Evolutionary conservation across 2,797 vertebrate genomes (phyloP), one percentile per base, ranked within the genome.

Genomic region (Pteronotus mesoamericanus): DNA sequence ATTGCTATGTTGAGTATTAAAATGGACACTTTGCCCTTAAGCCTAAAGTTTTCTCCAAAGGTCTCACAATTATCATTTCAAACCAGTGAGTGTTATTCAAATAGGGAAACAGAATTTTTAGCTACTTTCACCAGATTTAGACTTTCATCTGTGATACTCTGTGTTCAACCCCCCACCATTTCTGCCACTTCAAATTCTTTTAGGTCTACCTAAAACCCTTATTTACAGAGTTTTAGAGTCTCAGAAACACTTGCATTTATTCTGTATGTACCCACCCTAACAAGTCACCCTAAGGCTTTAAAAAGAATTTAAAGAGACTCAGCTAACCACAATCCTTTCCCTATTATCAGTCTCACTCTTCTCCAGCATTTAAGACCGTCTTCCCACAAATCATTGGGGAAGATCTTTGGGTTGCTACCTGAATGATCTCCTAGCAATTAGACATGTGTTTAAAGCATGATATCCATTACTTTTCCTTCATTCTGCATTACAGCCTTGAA

Each of bases 31-130:
- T 86, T 32, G 9, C 39, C 89, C 29, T 90, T 39, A 24, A 93
- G 53, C 71, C 37, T 95, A 14, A 80, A 57, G n/a, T 86, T 94
- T 71, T 90, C 57, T 83, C 80, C 48, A 69, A 61, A 86, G 9
- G 3, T 66, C 44, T 29, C 92, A 86, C 86, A 90, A 78, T 93
- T 96, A 24, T 61, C 26, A 84, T 91, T 88, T 82, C 21, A 89
- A 96, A 26, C 37, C 34, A 88, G 51, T 51, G 15, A 46, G 34
- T 34, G 15, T 72, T 3, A 46, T 89, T 85, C 83, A 96, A 82
- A 87, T 2, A 77, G 34, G 24, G 14, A 74, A 87, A 69, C 22
- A 94, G 68, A 86, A 74, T 34, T 59, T 48, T 92, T 57, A n/a
- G 71, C 78, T 74, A 34, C 29, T 90, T 80, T 34, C 32, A 72